These are phyloP conservation scores for Brachirus orientalis DNA, from an alignment of 2,113 vertebrate genomes.

Conservation along the genomic window DNA sequence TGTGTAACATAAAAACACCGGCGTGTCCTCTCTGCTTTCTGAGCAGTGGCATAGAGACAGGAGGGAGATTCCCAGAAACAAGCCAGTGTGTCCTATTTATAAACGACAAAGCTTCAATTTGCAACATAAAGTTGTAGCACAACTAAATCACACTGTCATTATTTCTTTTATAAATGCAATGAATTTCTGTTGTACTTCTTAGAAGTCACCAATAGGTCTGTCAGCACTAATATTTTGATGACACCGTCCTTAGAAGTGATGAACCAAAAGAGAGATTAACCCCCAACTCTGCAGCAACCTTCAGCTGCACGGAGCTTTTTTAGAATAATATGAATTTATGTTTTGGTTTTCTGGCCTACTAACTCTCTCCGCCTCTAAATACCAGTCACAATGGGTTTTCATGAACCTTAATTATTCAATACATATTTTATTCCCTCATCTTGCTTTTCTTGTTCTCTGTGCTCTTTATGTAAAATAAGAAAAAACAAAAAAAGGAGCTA, in stretches of 20 bases:
- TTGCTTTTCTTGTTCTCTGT: too few species aligned
- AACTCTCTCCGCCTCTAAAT: neutral
- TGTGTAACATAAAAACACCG: slow-evolving; percentile 48
- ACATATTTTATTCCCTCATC: neutral
- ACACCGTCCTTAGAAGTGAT: neutral
- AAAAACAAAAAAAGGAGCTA: too few species aligned
- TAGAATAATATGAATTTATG: too few species aligned
- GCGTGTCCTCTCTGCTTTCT: slow-evolving; percentile 18
- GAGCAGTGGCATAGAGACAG: slow-evolving; percentile 18
- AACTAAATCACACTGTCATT: neutral
- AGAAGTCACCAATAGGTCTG: too few species aligned
- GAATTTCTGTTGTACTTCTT: neutral
- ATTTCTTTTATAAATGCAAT: neutral
- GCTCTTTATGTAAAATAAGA: too few species aligned
- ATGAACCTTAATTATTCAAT: neutral
- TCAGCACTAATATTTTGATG: neutral
- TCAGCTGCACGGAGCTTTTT: neutral
- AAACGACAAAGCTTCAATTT: neutral
- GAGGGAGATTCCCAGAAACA: slow-evolving; percentile 22
- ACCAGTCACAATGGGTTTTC: neutral
- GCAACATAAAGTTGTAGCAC: neutral
- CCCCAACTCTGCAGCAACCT: neutral
- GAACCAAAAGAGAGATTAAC: neutral
- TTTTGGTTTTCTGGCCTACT: too few species aligned
- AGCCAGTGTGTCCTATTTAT: neutral